Base-by-base conservation (phyloP, 2,113 vertebrate species). In the Halichoeres trimaculatus region DNA sequence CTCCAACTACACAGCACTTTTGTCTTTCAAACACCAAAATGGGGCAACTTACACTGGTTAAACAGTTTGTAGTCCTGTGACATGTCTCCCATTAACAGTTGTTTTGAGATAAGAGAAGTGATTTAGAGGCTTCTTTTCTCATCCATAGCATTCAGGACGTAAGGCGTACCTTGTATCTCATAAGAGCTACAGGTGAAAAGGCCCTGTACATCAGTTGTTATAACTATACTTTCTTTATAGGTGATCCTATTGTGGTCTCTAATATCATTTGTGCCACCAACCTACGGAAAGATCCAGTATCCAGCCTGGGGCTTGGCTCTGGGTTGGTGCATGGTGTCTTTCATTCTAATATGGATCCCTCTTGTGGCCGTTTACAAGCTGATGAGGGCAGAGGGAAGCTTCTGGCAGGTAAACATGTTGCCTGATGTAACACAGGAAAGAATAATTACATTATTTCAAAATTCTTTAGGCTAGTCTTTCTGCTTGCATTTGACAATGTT, bases 331-430 rank as follows among this genome's bases (percentile, higher is more conserved):
- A 96, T 97, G 89, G 93, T 95, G 53, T 88, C 88, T 11, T 97
- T 96, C 78, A 92, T 95, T 0, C 88, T 98, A n/a, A 79, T 97
- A 20, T 97, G 96, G 96, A 97, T 98, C 82, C 97, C 96, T 16
- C 19, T 94, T 1, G 2, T 94, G 0, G 96, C 96, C 20, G 6
- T 94, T 19, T 26, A 94, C 75, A 96, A 96, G 85, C 10, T 97
- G 63, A 3, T 30, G 47, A 93, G 84, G 78, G 93, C 94, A 12
- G 26, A 94, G 74, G 97, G 96, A 85, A 95, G n/a, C 56, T 47
- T 93, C 16, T 81, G 90, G 82, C 85, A 96, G 94, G 96, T 98
- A 17, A 54, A 57, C 64, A 20, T 56, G 5, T n/a, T 56, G 13
- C 45, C 8, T 55, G 20, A 14, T 34, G 14, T 30, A 30, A 30